Evolutionary conservation across 2,888 invertebrate genomes (phyloP).

Genomic region (Congeria kusceri): DNA sequence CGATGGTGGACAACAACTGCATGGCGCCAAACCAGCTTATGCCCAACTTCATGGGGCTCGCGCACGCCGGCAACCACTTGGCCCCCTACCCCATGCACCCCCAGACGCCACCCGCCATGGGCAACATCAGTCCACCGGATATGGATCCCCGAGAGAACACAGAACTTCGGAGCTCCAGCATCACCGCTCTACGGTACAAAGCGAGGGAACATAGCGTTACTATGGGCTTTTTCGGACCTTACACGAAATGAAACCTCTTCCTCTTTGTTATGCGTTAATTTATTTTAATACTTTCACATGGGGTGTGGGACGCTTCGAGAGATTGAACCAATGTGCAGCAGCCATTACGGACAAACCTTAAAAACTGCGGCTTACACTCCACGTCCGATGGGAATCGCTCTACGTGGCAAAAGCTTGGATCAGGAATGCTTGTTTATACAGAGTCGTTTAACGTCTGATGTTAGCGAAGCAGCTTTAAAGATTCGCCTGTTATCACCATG

Average conservation of each 20-base stretch:
- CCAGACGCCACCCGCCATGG: slow-evolving; percentile 58
- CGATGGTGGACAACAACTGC: slow-evolving; percentile 74
- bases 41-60: slow-evolving; percentile 81
- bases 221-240: slow-evolving; percentile 79
- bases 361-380: too few species aligned
- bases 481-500: too few species aligned
- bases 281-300: too few species aligned
- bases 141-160: slow-evolving; percentile 72
- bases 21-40: slow-evolving; percentile 79
- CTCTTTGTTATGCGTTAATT: not conserved
- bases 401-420: too few species aligned
- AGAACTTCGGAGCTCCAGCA: slow-evolving; percentile 81
- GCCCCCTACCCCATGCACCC: slow-evolving; percentile 66
- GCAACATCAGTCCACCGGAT: slow-evolving; percentile 46
- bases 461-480: too few species aligned
- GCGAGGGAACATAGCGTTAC: slow-evolving; percentile 83
- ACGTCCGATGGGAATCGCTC: too few species aligned
- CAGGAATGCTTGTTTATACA: too few species aligned
- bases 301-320: too few species aligned
- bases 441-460: too few species aligned
- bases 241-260: slow-evolving; percentile 66
- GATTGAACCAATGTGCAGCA: too few species aligned
- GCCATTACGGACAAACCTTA: too few species aligned
- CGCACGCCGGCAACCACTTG: slow-evolving; percentile 70
- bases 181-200: slow-evolving; percentile 82